Evolutionary conservation across 64 coral and sea anemone genomes (phyloP), one percentile per base, ranked within the genome.

Genomic region (Dendronephthya gigantea): DNA sequence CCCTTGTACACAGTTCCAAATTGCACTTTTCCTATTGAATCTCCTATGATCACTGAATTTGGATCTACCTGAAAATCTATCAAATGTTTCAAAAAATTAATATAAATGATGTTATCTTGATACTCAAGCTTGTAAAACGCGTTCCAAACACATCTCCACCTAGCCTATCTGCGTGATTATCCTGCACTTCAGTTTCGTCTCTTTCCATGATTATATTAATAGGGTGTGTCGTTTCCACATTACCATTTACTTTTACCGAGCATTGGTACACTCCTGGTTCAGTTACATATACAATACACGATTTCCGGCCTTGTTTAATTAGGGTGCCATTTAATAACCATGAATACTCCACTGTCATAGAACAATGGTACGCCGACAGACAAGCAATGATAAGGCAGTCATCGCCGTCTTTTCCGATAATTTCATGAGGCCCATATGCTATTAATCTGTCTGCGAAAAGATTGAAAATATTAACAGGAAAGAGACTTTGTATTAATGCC

Each of bases 1-100:
- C 85, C 85, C 29, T 86, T 86, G 62, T 68, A 74, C 9, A 74
- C 85, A 25, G 85, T 74, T 4, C 85, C 85, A 86, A 86, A 86
- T 14, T 22, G 7, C 14, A 56, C 39, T 2, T 35, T 40, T 6
- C 86, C 86, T 28, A 87, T 35, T 13, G 33, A 10, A 9, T 87
- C 86, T 23, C 48, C 68, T 14, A 30, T n/a, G n/a, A n/a, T 35
- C 13, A 14, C 31, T 40, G 81, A 36, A 17, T 41, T 82, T 19
- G n/a, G 27, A 33, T 79, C 72, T 35, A 79, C 22, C 22, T 79
- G 9, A 19, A 8, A 30, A 79, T 35, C 72, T 79, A 62, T 62
- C n/a, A n/a, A n/a, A n/a, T n/a, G n/a, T n/a, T n/a, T n/a, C n/a
- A n/a, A n/a, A n/a, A n/a, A n/a, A n/a, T n/a, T n/a, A n/a, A n/a